Base-by-base conservation (phyloP, 1,140 invertebrate species). In the Macrotrachela quadricornifera region DNA sequence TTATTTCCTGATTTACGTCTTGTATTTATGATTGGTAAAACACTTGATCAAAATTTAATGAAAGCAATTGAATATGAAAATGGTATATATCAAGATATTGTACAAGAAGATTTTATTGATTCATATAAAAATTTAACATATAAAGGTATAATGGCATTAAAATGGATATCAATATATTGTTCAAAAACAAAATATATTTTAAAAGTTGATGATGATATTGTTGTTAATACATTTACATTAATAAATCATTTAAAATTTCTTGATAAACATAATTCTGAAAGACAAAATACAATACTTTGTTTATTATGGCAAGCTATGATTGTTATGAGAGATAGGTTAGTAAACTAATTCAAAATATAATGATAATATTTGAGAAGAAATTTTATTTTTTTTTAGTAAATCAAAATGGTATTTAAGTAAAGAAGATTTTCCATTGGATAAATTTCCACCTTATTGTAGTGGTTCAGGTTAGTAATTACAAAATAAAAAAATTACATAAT, bases 71-170 rank as follows among this genome's bases (percentile, higher is more conserved):
- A 30, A 30, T 30, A 30, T 30, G 21, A 30, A 30, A 30, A 30
- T 30, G 21, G 8, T 4, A 30, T 59, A 1, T 75, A 78, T 61
- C 67, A 71, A n/a, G 43, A 56, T 41, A 44, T 42, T 43, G 53
- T 54, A 1, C 53, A 54, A 46, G 46, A 54, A 18, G 44, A 54
- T 40, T 86, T 87, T 62, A 47, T 71, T 12, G 83, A 87, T 69
- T 75, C 79, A 18, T 88, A 88, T 59, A 75, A 74, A 62, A 85
- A 86, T 68, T 69, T 88, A 9, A 85, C 81, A n/a, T 80, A 79
- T 57, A 88, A 87, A 68, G 82, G 86, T 61, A 62, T 83, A 0
- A 85, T 86, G 82, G 83, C 82, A 0, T 62, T 86, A 30, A 73
- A 76, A 59, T 87, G 83, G 82, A 77, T 75, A 0, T 62, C 71